These are phyloP conservation scores for Drosophila sulfurigaster DNA, from an alignment of 1,140 invertebrate species.

Conservation along the genomic window DNA sequence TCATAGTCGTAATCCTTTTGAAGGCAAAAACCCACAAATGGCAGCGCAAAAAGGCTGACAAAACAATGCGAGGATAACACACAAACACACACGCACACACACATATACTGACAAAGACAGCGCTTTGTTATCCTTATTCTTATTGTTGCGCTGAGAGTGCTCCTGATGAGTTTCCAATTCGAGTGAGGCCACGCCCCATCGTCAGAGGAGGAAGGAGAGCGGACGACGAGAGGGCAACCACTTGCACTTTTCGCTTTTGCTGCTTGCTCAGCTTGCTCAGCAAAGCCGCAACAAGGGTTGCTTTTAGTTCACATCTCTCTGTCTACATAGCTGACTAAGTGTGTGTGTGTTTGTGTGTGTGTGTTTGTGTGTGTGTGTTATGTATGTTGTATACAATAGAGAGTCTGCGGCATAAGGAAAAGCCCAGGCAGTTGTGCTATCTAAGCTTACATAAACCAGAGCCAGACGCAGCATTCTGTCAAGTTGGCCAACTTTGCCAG, in stretches of 20 bases:
- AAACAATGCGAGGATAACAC: conserved; percentile 63
- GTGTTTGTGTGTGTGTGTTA: conserved; percentile 32
- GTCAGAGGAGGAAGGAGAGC: conserved; percentile 12
- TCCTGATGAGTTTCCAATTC: conserved; percentile 73
- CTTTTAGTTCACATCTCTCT: conserved; percentile 43
- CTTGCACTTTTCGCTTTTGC: conserved; percentile 64
- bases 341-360: conserved; percentile 23
- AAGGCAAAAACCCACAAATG: conserved; percentile 84
- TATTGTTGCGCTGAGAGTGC: conserved; percentile 73
- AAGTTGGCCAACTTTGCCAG: conserved; percentile 33
- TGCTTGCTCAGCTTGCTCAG: conserved; percentile 41
- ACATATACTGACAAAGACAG: conserved; percentile 16
- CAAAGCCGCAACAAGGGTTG: conserved; percentile 68
- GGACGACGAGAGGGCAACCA: conserved; percentile 41
- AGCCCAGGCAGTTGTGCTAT: conserved; percentile 17
- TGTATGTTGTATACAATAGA: conserved; percentile 58
- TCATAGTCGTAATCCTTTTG: conserved; percentile 70
- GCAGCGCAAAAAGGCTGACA: conserved; percentile 71
- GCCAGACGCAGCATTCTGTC: conserved; percentile 11
- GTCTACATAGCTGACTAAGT: neutral
- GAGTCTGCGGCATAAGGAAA: conserved; percentile 54
- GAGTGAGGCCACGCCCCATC: conserved; percentile 71
- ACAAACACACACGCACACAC: conserved; percentile 24
- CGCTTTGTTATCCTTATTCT: conserved; percentile 78
- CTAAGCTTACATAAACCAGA: conserved; percentile 60